Evolutionary conservation across 30 jellyfish, hydroid and myxozoan species (phyloP).

Genomic region (Catostylus mosaicus): DNA sequence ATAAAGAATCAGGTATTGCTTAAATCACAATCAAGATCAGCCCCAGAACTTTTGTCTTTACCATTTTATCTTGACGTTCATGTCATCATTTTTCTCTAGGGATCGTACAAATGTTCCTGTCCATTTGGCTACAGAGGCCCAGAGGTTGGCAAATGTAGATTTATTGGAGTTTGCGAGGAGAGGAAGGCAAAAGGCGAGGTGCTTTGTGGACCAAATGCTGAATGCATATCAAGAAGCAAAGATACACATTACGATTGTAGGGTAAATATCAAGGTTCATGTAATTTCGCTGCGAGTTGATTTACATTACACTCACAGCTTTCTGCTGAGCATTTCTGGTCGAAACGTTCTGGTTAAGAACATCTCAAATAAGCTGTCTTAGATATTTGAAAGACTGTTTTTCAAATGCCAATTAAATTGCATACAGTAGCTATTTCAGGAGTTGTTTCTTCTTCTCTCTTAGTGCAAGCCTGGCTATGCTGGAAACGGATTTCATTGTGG

Average conservation of each 20-base stretch:
- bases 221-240: slow-evolving; percentile 66
- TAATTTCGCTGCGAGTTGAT: too few relatives aligned
- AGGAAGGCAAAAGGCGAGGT: slow-evolving; percentile 50
- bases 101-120: slow-evolving; percentile 79
- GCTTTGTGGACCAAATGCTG: slow-evolving; percentile 80
- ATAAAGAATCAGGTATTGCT: not conserved
- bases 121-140: slow-evolving; percentile 78
- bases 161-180: slow-evolving; percentile 77
- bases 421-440: not conserved
- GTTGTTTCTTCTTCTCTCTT: not conserved
- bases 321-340: too few relatives aligned
- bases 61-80: not conserved
- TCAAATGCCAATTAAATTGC: too few relatives aligned
- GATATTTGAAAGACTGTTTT: too few relatives aligned
- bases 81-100: slow-evolving; percentile 42
- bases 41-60: not conserved
- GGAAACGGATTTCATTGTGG: slow-evolving; percentile 92
- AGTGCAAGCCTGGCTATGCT: slow-evolving; percentile 93
- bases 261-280: too few relatives aligned
- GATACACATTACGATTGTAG: slow-evolving; percentile 71
- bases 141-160: slow-evolving; percentile 73
- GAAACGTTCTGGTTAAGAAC: too few relatives aligned
- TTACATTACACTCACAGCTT: too few relatives aligned
- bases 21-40: not conserved
- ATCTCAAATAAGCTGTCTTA: too few relatives aligned